Percentiles rank a stretch among this genome's conserved stretches.
phyloP scores from a whole-genome alignment of 2,888 invertebrate species.

The Dryobota labecula region DNA sequence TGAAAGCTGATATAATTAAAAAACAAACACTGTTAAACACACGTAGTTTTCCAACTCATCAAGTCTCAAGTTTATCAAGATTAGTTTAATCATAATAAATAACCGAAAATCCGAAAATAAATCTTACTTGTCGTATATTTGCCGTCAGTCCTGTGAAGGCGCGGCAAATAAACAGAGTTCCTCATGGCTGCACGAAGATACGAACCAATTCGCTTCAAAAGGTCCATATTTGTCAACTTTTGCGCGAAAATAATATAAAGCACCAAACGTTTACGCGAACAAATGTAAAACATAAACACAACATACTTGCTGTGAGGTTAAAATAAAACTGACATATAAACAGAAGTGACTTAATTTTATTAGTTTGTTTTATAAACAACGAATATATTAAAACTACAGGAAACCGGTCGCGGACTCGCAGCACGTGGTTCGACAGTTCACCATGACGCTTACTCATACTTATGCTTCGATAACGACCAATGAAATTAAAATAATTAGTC shows the following conservation, averaged over 20 bases:
- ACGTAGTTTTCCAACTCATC: background rate
- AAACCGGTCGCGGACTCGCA: conserved; percentile 55
- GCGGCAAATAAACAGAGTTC: conserved; percentile 66
- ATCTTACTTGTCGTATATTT: conserved; percentile 76
- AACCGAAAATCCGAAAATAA: conserved; percentile 29
- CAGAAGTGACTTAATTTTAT: conserved; percentile 68
- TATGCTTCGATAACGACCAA: conserved; percentile 33
- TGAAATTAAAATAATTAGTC: conserved; percentile 39
- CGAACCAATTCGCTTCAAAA: conserved; percentile 61
- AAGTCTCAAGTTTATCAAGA: no score
- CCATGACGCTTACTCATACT: conserved; percentile 27
- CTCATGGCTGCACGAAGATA: conserved; percentile 58
- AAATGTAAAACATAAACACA: conserved; percentile 69
- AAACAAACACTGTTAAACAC: background rate
- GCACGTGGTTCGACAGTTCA: conserved; percentile 65
- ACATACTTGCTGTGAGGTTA: conserved; percentile 74
- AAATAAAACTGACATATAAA: conserved; percentile 75
- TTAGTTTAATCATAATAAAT: background rate
- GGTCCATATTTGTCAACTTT: conserved; percentile 69
- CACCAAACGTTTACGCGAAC: conserved; percentile 62
- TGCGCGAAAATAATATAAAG: conserved; percentile 55
- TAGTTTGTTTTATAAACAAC: conserved; percentile 66
- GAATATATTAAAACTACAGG: conserved; percentile 73
- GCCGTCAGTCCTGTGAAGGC: conserved; percentile 55
- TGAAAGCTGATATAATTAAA: background rate